Conservation (phyloP, 2,888 invertebrate species). For the Diarsia rubi region DNA sequence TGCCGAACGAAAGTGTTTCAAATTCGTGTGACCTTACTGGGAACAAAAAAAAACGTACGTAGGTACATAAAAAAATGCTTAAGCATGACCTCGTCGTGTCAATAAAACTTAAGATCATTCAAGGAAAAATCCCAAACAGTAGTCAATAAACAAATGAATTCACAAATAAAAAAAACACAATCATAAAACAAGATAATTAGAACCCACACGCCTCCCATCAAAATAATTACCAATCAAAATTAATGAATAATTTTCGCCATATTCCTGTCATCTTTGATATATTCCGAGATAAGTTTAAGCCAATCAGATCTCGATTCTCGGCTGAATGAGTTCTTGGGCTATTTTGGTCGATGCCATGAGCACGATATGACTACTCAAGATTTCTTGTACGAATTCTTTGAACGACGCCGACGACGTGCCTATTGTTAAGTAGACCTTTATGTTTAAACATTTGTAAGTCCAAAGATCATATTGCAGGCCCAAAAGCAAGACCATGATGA, state of each 20-base stretch:
- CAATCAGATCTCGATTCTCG: conserved; percentile 20
- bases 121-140: conserved; percentile 13
- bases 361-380: conserved; percentile 36
- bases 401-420: conserved; percentile 42
- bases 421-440: conserved; percentile 48
- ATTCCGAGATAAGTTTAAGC: conserved; percentile 17
- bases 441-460: conserved; percentile 1
- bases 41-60: neutral
- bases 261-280: conserved; percentile 32
- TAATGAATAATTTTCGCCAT: conserved; percentile 12
- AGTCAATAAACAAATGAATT: conserved; percentile 21
- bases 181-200: neutral
- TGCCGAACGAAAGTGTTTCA: neutral
- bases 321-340: conserved; percentile 43
- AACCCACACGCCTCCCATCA: conserved; percentile 8
- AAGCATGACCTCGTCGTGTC: neutral
- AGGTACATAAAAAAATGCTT: neutral
- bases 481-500: neutral
- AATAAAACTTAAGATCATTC: neutral
- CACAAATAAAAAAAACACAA: conserved; percentile 7
- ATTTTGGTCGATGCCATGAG: conserved; percentile 60
- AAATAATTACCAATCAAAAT: conserved; percentile 28
- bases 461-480: neutral
- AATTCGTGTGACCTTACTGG: neutral
- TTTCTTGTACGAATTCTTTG: conserved; percentile 50